Conservation (phyloP, 2,797 vertebrate species). For the Taeniopygia guttata region DNA sequence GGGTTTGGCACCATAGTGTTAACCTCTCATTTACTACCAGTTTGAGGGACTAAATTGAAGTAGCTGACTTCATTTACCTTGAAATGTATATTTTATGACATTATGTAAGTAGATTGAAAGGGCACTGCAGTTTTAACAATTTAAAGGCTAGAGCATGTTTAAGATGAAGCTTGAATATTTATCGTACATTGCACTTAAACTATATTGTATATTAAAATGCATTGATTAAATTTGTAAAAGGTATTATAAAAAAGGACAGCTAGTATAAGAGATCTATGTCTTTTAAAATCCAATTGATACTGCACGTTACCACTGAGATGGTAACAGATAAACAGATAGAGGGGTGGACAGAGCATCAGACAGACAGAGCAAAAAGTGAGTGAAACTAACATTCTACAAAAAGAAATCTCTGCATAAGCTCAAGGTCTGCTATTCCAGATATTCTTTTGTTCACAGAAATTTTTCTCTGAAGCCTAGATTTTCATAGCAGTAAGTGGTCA, state of each 20-base stretch:
- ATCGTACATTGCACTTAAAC: constrained; percentile 79
- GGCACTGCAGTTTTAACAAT: constrained; percentile 81
- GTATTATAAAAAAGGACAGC: constrained; percentile 80
- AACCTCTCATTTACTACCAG: constrained; percentile 98
- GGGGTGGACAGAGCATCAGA: constrained; percentile 2
- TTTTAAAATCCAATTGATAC: constrained; percentile 75
- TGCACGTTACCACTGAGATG: constrained; percentile 37
- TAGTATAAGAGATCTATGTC: constrained; percentile 77
- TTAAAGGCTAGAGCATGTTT: constrained; percentile 81
- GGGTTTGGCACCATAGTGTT: constrained; percentile 96
- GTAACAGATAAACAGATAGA: constrained; percentile 39
- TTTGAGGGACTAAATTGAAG: constrained; percentile 85
- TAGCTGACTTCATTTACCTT: constrained; percentile 85
- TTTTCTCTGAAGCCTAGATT: constrained; percentile 26
- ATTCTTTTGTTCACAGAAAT: constrained; percentile 61
- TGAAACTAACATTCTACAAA: constrained; percentile 21
- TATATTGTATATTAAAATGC: constrained; percentile 81
- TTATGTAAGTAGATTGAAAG: constrained; percentile 86
- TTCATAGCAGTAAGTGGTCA: constrained; percentile 55
- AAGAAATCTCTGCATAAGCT: constrained; percentile 38
- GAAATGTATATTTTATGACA: constrained; percentile 87
- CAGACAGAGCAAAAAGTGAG: constrained; percentile 58
- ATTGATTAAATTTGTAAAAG: constrained; percentile 83
- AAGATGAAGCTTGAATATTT: constrained; percentile 80
- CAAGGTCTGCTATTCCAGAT: constrained; percentile 13